Evolutionary conservation across 1,140 invertebrate genomes (phyloP).

Genomic region (roundworm (Caenorhabditis elegans)): DNA sequence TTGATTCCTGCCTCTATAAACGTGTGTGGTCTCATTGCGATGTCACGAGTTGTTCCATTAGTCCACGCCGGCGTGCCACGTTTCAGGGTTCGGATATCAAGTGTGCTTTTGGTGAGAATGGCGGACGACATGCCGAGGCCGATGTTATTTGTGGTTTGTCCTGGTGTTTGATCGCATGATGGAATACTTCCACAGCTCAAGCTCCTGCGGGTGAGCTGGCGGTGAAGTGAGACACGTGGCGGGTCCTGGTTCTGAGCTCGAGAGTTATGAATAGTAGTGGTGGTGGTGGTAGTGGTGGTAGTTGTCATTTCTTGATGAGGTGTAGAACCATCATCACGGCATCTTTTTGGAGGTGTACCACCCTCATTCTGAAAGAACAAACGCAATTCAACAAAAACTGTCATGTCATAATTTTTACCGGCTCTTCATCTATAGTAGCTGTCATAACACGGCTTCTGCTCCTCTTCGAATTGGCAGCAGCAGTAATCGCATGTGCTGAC

Average conservation of each 20-base stretch:
- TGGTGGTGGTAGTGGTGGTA: neutral
- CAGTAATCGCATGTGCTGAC: neutral
- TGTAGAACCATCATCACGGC: neutral
- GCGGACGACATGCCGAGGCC: neutral
- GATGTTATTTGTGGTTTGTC: neutral
- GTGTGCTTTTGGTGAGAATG: neutral
- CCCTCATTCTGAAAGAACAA: slow-evolving; percentile 3
- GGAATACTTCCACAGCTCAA: neutral
- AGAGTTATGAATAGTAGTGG: neutral
- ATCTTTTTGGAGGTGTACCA: neutral
- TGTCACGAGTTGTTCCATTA: neutral
- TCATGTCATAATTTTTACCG: neutral
- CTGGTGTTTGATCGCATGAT: neutral
- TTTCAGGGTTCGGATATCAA: neutral
- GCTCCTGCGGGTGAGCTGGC: neutral
- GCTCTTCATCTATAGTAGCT: neutral
- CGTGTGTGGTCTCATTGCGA: slow-evolving; percentile 1
- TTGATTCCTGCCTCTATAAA: neutral
- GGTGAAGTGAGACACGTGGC: neutral
- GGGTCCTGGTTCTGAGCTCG: too few relatives aligned
- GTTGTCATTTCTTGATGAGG: slow-evolving; percentile 1
- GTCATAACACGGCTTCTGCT: slow-evolving; percentile 16
- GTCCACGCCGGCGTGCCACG: slow-evolving; percentile 5
- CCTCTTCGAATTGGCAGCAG: neutral
- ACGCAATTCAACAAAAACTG: neutral